Conservation (phyloP, 2,797 vertebrate species). For the Mionectes olivaceus region DNA sequence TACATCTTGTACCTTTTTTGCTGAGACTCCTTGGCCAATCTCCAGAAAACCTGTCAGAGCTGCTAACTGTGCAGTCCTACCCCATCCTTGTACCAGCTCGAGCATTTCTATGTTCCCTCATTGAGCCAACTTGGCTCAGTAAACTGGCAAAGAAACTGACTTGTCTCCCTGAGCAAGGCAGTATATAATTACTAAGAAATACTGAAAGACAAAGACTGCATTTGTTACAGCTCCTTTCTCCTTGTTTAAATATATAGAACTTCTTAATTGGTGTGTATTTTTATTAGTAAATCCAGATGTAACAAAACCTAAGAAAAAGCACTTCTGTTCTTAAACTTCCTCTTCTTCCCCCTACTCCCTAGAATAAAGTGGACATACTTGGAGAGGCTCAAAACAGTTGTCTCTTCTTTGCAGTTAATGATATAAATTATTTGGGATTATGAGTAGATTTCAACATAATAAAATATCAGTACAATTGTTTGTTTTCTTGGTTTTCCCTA, state of each 20-base stretch:
- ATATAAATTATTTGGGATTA: neutral
- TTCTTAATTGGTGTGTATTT: neutral
- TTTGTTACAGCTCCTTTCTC: neutral
- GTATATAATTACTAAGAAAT: neutral
- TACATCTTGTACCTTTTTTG: neutral
- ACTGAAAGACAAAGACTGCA: neutral
- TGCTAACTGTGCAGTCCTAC: neutral
- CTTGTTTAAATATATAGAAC: neutral
- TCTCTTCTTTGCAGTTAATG: neutral
- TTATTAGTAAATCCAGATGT: neutral
- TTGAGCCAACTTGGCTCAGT: neutral
- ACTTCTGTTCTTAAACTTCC: neutral
- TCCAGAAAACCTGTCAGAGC: neutral
- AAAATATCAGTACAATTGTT: neutral
- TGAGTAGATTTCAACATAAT: neutral
- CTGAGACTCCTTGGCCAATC: neutral
- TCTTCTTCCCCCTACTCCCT: fast-evolving
- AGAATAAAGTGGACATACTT: neutral
- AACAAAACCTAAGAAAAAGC: neutral
- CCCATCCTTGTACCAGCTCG: neutral
- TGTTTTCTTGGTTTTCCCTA: neutral
- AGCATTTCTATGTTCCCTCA: neutral
- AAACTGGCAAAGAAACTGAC: neutral
- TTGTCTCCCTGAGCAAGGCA: neutral
- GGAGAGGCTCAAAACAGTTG: neutral